Percentiles rank a stretch among this genome's conserved stretches.
phyloP scores from a whole-genome alignment of 2,888 invertebrate species.

The Plagiodera versicolora region DNA sequence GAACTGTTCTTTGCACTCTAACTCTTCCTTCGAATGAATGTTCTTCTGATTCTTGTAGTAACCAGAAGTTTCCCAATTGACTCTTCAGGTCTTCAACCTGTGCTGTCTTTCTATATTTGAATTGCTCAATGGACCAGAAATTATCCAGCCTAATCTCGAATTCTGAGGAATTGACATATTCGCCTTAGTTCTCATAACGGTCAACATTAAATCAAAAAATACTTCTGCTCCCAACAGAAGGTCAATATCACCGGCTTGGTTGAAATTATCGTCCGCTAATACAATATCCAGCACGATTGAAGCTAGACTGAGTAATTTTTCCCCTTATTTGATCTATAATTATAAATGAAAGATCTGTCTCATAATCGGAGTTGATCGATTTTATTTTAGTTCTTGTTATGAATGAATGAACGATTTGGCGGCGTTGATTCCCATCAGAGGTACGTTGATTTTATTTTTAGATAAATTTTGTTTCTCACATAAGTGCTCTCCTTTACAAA shows the following conservation, averaged over 20 bases:
- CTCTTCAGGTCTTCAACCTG: not conserved
- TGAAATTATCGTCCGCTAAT: conserved; percentile 13
- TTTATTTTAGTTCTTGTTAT: not conserved
- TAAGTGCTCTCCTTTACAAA: not conserved
- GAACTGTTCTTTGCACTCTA: not conserved
- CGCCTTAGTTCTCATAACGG: not conserved
- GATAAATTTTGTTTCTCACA: conserved; percentile 2
- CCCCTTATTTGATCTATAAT: conserved; percentile 14
- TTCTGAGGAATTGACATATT: conserved; percentile 3
- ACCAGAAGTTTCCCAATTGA: not conserved
- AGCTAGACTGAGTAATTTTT: not conserved
- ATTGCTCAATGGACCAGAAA: conserved; percentile 9
- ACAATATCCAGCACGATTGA: not conserved
- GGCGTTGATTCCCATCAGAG: conserved; percentile 5
- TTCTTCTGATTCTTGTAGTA: not conserved
- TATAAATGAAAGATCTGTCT: not conserved
- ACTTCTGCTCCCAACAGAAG: conserved; percentile 4
- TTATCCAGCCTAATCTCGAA: conserved; percentile 18
- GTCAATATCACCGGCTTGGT: conserved; percentile 5
- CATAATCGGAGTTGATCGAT: not conserved
- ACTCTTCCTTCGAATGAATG: not conserved
- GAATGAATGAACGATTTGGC: not conserved
- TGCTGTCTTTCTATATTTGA: not conserved
- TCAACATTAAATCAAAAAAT: conserved; percentile 9
- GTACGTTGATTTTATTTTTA: not conserved